A percentile compares a stretch with the other conserved stretches of the same genome.
Conservation (phyloP, 2,888 invertebrate genomes). For the Keiferia lycopersicella region DNA sequence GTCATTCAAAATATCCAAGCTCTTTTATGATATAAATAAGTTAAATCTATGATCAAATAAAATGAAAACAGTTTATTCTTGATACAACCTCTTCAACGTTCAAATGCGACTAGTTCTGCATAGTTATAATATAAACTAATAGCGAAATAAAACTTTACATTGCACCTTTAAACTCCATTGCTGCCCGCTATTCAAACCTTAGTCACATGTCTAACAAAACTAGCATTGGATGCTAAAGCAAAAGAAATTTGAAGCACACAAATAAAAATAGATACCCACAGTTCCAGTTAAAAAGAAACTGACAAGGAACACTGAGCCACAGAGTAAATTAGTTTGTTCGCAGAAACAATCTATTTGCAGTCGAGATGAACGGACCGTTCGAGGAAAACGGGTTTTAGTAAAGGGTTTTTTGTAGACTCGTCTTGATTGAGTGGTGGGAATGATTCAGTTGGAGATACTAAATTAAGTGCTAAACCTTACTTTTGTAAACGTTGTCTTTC, state of each 20-base stretch:
- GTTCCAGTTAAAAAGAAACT: conserved; percentile 14
- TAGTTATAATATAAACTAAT: too few relatives aligned
- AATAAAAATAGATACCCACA: neutral
- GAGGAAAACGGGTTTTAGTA: conserved; percentile 1
- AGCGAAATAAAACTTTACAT: too few relatives aligned
- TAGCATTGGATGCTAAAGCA: too few relatives aligned
- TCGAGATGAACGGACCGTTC: conserved; percentile 9
- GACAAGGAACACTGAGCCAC: neutral
- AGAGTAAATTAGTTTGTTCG: conserved; percentile 25
- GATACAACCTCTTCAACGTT: neutral
- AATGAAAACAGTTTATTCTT: conserved; percentile 1
- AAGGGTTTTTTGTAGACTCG: neutral
- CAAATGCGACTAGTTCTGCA: neutral
- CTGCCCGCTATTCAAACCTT: too few relatives aligned
- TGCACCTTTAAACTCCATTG: too few relatives aligned
- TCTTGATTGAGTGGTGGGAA: neutral
- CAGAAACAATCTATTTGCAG: conserved; percentile 25
- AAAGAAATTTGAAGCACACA: too few relatives aligned
- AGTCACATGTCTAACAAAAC: too few relatives aligned
- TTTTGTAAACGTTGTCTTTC: too few relatives aligned
- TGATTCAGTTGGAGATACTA: neutral
- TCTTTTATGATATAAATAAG: neutral
- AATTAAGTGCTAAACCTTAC: too few relatives aligned
- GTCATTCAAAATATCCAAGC: too few relatives aligned
- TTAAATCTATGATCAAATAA: neutral